Base-by-base conservation (phyloP, 2,888 invertebrate species). In the Anticlea derivata region DNA sequence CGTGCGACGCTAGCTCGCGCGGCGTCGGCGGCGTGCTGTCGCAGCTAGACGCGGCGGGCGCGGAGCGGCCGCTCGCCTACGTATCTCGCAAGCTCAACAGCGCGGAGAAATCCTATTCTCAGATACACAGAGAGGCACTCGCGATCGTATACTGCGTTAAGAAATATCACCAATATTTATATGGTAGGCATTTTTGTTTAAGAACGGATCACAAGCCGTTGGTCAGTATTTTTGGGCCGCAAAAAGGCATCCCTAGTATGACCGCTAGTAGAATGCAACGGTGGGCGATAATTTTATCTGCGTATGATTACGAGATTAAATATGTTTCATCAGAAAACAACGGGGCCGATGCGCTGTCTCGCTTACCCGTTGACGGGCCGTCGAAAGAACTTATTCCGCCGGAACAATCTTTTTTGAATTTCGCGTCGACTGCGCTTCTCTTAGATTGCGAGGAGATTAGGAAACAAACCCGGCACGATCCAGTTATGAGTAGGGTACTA, bases 1-100 rank as follows among this genome's bases (percentile, higher is more conserved):
- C 61, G 1, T 61, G 62, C 11, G 67, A 67, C 40, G 61, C 54
- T 4, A 61, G 63, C 24, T 35, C 58, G 37, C 47, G 44, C 1
- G 58, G 62, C 0, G 7, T 64, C 0, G 53, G 59, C 0, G 49
- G 26, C 7, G 20, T 29, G n/a, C 10, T 29, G 29, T 10, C 8
- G n/a, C 29, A 29, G 29, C 8, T 10, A 8, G 29, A 10, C n/a
- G 20, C 11, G n/a, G 20, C 7, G 7, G 38, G 61, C 12, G 68
- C 61, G 17, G 39, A 40, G 29, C 39, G 39, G 1, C 63, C 65
- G 7, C 46, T 68, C 2, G 58, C 58, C 0, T 70, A 55, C 31
- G 59, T 49, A 4, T 66, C 65, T 7, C 57, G 17, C 17, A 17
- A 17, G 17, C 17, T 17, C 17, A 17, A 17, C 4, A 17, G 17